These are phyloP conservation scores for Magallana nippona DNA, from an alignment of 2,888 invertebrate genomes.

Conservation along the genomic window DNA sequence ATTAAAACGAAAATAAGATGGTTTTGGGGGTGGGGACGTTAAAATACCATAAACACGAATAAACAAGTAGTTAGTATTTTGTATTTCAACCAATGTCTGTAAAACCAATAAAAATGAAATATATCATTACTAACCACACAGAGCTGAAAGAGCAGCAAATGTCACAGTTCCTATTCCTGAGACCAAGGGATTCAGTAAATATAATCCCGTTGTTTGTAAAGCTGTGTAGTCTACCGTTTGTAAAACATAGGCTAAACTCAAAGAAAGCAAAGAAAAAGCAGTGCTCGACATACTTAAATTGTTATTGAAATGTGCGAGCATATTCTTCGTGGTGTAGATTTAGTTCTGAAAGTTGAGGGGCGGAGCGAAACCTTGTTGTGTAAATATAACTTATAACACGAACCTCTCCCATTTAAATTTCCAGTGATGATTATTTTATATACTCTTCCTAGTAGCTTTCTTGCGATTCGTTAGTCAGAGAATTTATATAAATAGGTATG, in stretches of 20 bases:
- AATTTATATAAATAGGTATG: not conserved
- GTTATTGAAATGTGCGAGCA: not conserved
- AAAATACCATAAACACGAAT: too few species aligned
- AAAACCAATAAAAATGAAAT: too few species aligned
- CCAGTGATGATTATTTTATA: too few species aligned
- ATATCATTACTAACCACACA: not conserved
- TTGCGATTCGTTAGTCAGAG: not conserved
- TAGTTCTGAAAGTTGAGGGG: too few species aligned
- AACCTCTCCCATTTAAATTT: too few species aligned
- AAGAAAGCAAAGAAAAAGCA: not conserved
- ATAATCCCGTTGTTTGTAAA: not conserved
- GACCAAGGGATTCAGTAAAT: not conserved
- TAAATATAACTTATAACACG: too few species aligned
- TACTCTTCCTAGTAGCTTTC: too few species aligned
- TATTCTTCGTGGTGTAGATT: not conserved
- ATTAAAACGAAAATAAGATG: too few species aligned
- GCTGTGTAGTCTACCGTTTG: not conserved
- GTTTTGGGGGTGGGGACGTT: too few species aligned
- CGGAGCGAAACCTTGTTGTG: too few species aligned
- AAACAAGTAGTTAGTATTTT: too few species aligned
- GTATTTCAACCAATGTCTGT: too few species aligned
- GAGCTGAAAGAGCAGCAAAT: constrained; percentile 12
- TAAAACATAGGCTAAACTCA: constrained; percentile 1
- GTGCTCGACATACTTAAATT: not conserved
- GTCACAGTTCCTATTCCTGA: not conserved